Base-by-base conservation (phyloP, 2,113 vertebrate genomes). In the Cebus imitator region DNA sequence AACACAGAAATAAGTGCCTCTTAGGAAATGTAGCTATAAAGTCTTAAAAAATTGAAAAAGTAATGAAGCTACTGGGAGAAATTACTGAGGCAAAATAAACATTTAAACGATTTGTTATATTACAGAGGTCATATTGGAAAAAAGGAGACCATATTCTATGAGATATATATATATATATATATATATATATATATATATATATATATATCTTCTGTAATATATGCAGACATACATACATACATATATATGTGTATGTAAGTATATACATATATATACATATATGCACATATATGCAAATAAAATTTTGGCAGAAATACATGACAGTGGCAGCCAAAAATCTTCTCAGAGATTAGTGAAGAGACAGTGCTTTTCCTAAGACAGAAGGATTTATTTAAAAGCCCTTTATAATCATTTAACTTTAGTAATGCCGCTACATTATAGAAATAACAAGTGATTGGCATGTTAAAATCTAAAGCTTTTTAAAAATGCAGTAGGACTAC, bases 1-100 rank as follows among this genome's bases (percentile, higher is more conserved):
- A 98, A 97, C 94, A 95, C 88, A 97, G 96, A 97, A 93, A 94
- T 43, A 97, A 98, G 83, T 97, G 94, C 97, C 91, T 98, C 94
- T 97, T 55, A 89, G 94, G 84, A 87, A 97, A 93, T 94, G 52
- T 96, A 45, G n/a, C 94, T 96, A 35, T 27, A 97, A 94, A 97
- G 95, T 94, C 64, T 5, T n/a, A 32, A 86, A 70, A 75, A 68
- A 45, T 0, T 45, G 35, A 50, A 80, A 76, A 94, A 73, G 20
- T 55, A 87, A 94, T 87, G 30, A 92, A 97, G 37, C 6, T 35
- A 76, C 21, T 61, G 50, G 88, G 16, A 73, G 14, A 83, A 87
- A 96, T 50, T 8, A 64, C 18, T 72, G 14, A 61, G 55, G 27
- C 52, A 95, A 92, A 92, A 85, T 68, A 96, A 89, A 92, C 55